Evolutionary conservation across 2,797 vertebrate genomes (phyloP), one percentile per base, ranked within the genome.

Genomic region (Nannoperca australis): DNA sequence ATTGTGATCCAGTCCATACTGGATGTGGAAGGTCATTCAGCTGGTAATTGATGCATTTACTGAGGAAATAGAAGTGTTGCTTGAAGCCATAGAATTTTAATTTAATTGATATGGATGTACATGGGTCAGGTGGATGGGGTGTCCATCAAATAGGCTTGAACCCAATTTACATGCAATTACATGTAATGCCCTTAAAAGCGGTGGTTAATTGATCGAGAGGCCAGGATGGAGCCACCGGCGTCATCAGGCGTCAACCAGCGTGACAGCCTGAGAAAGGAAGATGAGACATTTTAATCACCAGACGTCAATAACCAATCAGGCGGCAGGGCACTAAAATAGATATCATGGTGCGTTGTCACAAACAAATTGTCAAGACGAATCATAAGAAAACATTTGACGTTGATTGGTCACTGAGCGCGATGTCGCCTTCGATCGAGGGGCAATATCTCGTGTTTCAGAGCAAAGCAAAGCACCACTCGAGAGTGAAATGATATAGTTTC

Each of bases 111-210:
- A 32, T 59, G 70, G 67, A 82, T 73, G 53, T 38, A 71, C 70
- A 27, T 24, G 54, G 72, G 67, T 83, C 56, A 76, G 74, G 63
- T 36, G 72, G 82, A 89, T 27, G 38, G 17, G 24, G 44, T 74
- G 75, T 85, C 82, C 71, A 75, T 91, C 85, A 88, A 82, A 76
- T 40, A 13, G 38, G 56, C 79, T 56, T 76, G 73, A 85, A 85
- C 61, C 63, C 67, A 84, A 88, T 91, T 78, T 79, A 70, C 61
- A 89, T 78, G 73, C 76, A 86, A 83, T 88, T 88, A 85, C 62
- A 84, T 83, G 58, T 69, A 66, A 72, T 68, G 70, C 55, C 76
- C 70, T 86, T 80, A 83, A 84, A 71, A 87, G 50, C 0, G 1
- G 22, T 11, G 40, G 71, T 77, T 86, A 88, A 91, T 86, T 88